A percentile compares a stretch with the other conserved stretches of the same genome.
phyloP scores from a whole-genome alignment of 2,113 vertebrate species.

The Cyprinodon brontotheroides region DNA sequence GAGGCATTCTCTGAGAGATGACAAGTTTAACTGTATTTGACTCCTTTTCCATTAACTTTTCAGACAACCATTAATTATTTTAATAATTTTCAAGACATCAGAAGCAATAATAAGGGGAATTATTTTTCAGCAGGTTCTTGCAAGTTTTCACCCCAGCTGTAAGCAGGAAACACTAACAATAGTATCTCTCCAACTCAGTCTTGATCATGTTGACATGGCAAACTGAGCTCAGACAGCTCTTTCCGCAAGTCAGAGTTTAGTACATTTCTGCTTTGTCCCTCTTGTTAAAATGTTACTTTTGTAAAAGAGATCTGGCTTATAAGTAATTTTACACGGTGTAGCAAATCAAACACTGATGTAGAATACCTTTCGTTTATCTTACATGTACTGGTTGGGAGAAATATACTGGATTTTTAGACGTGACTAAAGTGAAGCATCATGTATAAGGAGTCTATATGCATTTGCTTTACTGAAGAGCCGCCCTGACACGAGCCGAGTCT shows the following conservation, averaged over 20 bases:
- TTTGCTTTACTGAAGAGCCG: background rate
- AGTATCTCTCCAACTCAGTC: conserved; percentile 38
- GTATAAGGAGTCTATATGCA: background rate
- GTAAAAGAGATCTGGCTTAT: background rate
- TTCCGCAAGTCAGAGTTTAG: conserved; percentile 28
- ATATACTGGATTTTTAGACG: conserved; percentile 8
- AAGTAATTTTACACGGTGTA: conserved; percentile 27
- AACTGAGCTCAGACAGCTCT: conserved; percentile 26
- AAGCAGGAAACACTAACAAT: conserved; percentile 46
- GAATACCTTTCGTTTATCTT: conserved; percentile 31
- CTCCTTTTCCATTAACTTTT: conserved; percentile 49
- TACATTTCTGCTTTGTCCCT: conserved; percentile 20
- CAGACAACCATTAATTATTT: conserved; percentile 56
- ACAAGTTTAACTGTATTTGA: conserved; percentile 45
- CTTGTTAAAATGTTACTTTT: conserved; percentile 29
- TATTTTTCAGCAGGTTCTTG: conserved; percentile 46
- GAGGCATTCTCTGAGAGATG: conserved; percentile 22
- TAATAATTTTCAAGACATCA: conserved; percentile 45
- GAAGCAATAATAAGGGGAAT: conserved; percentile 41
- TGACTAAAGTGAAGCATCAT: conserved; percentile 16
- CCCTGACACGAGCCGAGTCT: background rate
- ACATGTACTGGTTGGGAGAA: conserved; percentile 26
- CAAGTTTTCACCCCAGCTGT: conserved; percentile 30
- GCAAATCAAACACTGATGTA: conserved; percentile 39
- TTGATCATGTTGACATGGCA: conserved; percentile 44